Percentiles rank a stretch among this genome's conserved stretches.
Conservation (phyloP, 2,113 vertebrate genomes). For the Dinomys branickii region DNA sequence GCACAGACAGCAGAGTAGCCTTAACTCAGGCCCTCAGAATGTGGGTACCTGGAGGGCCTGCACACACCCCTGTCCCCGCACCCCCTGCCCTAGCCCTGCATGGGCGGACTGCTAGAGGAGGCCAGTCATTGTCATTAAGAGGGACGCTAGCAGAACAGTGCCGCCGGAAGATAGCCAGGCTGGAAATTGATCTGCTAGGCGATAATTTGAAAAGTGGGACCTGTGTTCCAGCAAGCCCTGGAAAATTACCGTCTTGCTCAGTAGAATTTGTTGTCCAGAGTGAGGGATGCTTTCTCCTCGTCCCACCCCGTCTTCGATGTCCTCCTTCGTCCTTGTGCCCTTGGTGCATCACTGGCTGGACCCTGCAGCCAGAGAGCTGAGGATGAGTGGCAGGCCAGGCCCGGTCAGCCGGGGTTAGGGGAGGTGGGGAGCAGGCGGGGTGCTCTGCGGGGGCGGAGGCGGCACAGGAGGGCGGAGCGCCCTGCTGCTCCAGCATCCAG, state of each 20-base stretch:
- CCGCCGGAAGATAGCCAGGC: background rate
- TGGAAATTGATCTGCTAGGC: background rate
- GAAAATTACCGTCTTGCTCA: background rate
- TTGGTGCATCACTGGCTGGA: background rate
- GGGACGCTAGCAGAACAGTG: background rate
- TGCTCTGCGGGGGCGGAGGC: background rate
- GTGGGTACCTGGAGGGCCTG: background rate
- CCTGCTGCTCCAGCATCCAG: background rate
- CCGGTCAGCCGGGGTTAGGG: background rate
- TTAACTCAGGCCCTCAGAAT: background rate
- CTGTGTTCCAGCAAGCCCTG: background rate
- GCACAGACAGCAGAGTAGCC: background rate
- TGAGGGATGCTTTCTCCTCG: background rate
- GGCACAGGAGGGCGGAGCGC: background rate
- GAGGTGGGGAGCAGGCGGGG: background rate
- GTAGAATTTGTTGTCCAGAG: constrained; percentile 14
- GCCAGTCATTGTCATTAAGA: background rate
- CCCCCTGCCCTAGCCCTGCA: background rate
- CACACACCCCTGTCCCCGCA: background rate
- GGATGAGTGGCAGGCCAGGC: background rate
- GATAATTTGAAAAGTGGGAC: constrained; percentile 35
- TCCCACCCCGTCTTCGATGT: background rate
- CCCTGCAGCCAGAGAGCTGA: background rate
- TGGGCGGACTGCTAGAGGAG: background rate
- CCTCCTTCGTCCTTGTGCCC: background rate